These are phyloP conservation scores for Hippopotamus amphibius DNA, from an alignment of 2,113 vertebrate genomes.

Conservation along the genomic window DNA sequence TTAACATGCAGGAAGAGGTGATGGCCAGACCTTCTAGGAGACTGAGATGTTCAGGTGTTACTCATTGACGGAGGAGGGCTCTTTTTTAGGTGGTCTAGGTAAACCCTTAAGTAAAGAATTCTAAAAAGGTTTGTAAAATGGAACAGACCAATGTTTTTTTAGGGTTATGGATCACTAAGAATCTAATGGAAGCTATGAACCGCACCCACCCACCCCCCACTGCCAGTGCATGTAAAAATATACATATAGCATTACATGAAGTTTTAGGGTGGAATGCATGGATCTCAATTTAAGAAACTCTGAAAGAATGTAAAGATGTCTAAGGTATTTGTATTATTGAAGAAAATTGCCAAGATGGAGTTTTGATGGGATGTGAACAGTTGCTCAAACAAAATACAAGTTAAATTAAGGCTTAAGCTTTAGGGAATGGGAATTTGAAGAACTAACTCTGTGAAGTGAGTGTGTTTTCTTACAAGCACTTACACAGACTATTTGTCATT, in stretches of 20 bases:
- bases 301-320: neutral
- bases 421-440: neutral
- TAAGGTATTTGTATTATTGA: neutral
- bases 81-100: neutral
- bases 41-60: neutral
- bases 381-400: neutral
- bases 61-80: neutral
- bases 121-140: constrained; percentile 13
- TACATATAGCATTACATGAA: neutral
- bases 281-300: neutral
- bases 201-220: neutral
- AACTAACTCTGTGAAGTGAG: neutral
- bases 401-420: neutral
- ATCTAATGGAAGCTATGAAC: neutral
- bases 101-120: neutral
- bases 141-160: neutral
- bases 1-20: neutral
- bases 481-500: neutral
- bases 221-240: neutral
- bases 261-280: neutral
- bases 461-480: neutral
- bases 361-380: neutral
- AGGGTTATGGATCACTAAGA: neutral
- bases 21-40: neutral
- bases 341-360: neutral